Conservation (phyloP, 2,888 invertebrate species). For the Eulithis prunata region DNA sequence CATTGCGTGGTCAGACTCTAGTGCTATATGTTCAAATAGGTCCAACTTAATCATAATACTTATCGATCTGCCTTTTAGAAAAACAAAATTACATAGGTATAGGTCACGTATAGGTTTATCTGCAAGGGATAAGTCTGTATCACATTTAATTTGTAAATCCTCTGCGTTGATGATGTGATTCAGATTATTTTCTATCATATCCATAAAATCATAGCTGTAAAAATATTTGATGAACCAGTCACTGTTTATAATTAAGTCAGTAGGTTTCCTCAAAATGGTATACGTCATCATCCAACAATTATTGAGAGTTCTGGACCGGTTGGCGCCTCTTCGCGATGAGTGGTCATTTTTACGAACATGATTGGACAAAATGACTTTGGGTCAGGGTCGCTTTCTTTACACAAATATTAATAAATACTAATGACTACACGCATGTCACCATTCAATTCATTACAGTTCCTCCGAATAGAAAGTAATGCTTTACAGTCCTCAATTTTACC, state of each 20-base stretch:
- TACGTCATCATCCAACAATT: conserved; percentile 44
- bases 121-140: too few relatives aligned
- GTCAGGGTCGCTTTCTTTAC: conserved; percentile 57
- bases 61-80: too few relatives aligned
- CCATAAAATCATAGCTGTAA: conserved; percentile 11
- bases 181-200: neutral
- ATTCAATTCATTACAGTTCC: conserved; percentile 17
- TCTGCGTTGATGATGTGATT: too few relatives aligned
- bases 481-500: neutral
- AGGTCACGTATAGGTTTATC: too few relatives aligned
- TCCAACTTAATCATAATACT: too few relatives aligned
- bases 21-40: too few relatives aligned
- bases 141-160: too few relatives aligned
- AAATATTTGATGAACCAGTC: conserved; percentile 28
- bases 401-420: conserved; percentile 16
- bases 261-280: conserved; percentile 38
- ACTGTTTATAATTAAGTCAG: conserved; percentile 36
- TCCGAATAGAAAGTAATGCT: conserved; percentile 7
- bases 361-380: conserved; percentile 64
- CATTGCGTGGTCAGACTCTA: too few relatives aligned
- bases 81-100: too few relatives aligned
- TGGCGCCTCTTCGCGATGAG: conserved; percentile 50
- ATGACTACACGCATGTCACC: conserved; percentile 4
- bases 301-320: conserved; percentile 49
- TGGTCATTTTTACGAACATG: conserved; percentile 60